Conservation (phyloP, 2,888 invertebrate genomes). For the Drosophila phalerata region DNA sequence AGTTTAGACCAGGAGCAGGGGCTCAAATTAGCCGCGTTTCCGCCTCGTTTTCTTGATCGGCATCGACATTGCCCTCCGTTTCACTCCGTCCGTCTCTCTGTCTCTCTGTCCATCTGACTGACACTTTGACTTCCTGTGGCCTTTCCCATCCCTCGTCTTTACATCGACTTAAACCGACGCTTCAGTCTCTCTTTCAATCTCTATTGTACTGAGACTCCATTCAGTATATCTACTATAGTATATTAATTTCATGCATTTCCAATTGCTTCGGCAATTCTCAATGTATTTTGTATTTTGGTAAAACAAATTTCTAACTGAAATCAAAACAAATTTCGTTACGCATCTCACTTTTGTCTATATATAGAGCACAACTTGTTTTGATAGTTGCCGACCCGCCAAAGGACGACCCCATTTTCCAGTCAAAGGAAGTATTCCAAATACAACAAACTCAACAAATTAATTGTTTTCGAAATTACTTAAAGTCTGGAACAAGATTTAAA, state of each 20-base stretch:
- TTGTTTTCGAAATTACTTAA: constrained; percentile 23
- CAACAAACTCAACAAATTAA: constrained; percentile 18
- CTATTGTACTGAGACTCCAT: constrained; percentile 4
- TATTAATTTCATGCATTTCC: constrained; percentile 63
- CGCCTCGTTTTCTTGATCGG: constrained; percentile 61
- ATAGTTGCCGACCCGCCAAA: constrained; percentile 54
- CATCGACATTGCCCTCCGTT: constrained; percentile 21
- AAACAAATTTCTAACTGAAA: constrained; percentile 68
- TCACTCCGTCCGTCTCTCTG: background rate
- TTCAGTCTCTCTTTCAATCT: constrained; percentile 6
- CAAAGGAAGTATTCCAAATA: constrained; percentile 7
- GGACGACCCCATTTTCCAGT: background rate
- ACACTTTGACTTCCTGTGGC: constrained; percentile 81
- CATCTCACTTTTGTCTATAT: constrained; percentile 51
- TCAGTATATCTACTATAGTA: constrained; percentile 25
- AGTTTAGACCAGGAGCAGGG: constrained; percentile 7
- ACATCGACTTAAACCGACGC: constrained; percentile 1
- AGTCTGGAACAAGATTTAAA: background rate
- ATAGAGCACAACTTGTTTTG: constrained; percentile 61
- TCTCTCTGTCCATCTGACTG: constrained; percentile 34
- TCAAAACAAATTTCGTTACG: constrained; percentile 75
- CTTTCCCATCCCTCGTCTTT: constrained; percentile 50
- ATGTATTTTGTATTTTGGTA: constrained; percentile 47
- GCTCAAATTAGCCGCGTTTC: constrained; percentile 78
- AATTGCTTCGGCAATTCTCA: constrained; percentile 38